Evolutionary conservation across 2,797 vertebrate genomes (phyloP).

Genomic region (Discoglossus pictus): DNA sequence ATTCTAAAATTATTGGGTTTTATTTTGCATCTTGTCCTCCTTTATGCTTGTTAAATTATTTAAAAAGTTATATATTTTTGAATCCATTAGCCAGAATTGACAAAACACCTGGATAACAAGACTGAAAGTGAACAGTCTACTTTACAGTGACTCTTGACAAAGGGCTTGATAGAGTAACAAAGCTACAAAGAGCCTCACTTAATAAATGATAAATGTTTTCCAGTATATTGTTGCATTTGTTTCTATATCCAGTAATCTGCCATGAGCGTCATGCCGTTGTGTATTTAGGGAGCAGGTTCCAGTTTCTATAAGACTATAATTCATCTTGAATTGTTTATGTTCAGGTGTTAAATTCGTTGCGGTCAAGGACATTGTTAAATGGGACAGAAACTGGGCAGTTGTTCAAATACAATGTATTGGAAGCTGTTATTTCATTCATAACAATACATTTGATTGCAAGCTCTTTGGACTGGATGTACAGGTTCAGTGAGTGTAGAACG

Average conservation of each 20-base stretch:
- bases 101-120: too few relatives aligned
- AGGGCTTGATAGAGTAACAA: constrained; percentile 5
- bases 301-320: constrained; percentile 8
- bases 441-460: not conserved
- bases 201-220: constrained; percentile 1
- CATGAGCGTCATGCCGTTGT: not conserved
- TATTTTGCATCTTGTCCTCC: too few relatives aligned
- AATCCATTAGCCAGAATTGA: too few relatives aligned
- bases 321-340: constrained; percentile 25
- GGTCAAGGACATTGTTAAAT: not conserved
- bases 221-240: constrained; percentile 10
- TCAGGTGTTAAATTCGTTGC: constrained; percentile 5
- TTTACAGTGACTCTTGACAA: not conserved
- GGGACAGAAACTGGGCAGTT: constrained; percentile 21
- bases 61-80: too few relatives aligned
- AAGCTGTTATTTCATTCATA: constrained; percentile 1
- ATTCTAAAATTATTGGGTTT: too few relatives aligned
- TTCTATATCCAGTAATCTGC: constrained; percentile 25
- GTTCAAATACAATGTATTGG: constrained; percentile 2
- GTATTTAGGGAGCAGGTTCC: not conserved
- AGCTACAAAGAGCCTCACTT: not conserved
- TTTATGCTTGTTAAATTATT: too few relatives aligned
- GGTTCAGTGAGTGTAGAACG: too few relatives aligned
- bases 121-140: not conserved
- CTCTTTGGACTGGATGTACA: too few relatives aligned